Percentiles rank a stretch among this genome's conserved stretches.
Evolutionary conservation across 2,888 invertebrate genomes (phyloP).

Genomic region (Acrocyrtus sp.): DNA sequence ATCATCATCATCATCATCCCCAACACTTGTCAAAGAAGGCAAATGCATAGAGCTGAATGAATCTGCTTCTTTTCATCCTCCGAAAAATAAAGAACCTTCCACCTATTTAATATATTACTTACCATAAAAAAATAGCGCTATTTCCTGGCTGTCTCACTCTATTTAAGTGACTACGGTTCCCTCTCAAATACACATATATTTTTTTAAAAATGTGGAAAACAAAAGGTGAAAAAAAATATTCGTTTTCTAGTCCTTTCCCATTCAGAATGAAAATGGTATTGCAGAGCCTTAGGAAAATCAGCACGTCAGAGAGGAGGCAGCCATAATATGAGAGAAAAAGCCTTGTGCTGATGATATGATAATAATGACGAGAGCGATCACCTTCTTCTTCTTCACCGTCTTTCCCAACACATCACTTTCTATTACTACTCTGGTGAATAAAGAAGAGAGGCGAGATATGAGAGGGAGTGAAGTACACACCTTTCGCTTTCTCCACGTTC

Average conservation of each 20-base stretch:
- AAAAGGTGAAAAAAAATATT: not conserved
- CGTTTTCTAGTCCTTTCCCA: not conserved
- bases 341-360: slow-evolving; percentile 26
- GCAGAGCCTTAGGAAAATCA: not conserved
- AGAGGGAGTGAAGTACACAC: not conserved
- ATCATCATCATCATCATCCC: slow-evolving; percentile 19
- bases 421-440: not conserved
- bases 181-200: no score
- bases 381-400: slow-evolving; percentile 15
- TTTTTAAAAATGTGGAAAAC: no score
- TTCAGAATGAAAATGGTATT: not conserved
- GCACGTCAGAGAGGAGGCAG: not conserved
- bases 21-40: slow-evolving; percentile 8
- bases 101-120: no score
- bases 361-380: slow-evolving; percentile 42
- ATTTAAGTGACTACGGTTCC: not conserved
- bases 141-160: not conserved
- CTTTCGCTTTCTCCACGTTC: not conserved
- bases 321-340: slow-evolving; percentile 16
- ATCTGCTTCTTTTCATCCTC: not conserved
- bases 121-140: not conserved
- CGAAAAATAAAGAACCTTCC: not conserved
- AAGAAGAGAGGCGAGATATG: not conserved
- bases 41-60: slow-evolving; percentile 4
- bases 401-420: not conserved